Evolutionary conservation across 2,888 invertebrate species (phyloP), one percentile per base, ranked within the genome.

Genomic region (Drosophila mercatorum): DNA sequence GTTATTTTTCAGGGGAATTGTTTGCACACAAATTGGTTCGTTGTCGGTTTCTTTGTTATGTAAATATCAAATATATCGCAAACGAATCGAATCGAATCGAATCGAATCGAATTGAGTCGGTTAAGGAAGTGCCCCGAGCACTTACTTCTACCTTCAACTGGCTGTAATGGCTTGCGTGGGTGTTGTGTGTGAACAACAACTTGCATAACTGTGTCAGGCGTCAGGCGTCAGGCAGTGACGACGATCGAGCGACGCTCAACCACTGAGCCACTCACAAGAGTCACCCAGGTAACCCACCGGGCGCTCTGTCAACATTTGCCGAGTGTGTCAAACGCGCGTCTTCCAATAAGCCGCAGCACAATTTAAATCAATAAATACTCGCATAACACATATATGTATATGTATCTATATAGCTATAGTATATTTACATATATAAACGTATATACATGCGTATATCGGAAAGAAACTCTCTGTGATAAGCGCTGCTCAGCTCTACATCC

Each of bases 241-340:
- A 44, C 31, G 31, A 34, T 44, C 22, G 5, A 22, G 22, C 22
- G 11, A 44, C 44, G 26, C 22, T 44, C 44, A 61, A 64, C 59
- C 61, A 53, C 26, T 53, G 44, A 65, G 41, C 26, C 59, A 56
- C 22, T 44, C 53, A 36, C 17, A 57, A 22, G 44, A 53, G 53
- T 57, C 57, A 46, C 38, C 64, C 71, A 70, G 67, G 58, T 62
- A 72, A 59, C 60, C 57, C 68, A 68, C 31, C 65, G 26, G 57
- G 28, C 38, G 41, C 8, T 31, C 3, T 38, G 85, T 87, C 80
- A 86, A 86, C 89, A 86, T 86, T 86, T 89, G 85, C 75, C 76
- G 86, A 86, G 86, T 87, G 89, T 87, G 89, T 82, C 89, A 88
- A 82, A 75, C 86, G 89, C 83, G 80, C 67, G 79, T 83, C 80